phyloP scores from a whole-genome alignment of 2,888 invertebrate genomes.

The Slavum lentiscoides region DNA sequence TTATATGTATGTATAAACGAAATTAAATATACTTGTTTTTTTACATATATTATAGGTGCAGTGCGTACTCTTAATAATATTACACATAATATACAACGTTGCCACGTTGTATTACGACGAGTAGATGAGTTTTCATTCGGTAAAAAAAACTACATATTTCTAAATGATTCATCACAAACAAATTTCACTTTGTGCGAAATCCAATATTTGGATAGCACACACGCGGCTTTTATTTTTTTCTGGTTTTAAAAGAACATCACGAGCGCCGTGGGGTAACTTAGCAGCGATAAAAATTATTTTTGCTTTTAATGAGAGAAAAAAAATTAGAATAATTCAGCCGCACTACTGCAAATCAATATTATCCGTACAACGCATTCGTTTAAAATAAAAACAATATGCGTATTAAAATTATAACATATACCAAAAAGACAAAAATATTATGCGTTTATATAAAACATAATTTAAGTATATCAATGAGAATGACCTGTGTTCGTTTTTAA shows the following conservation, averaged over 20 bases:
- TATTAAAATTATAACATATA: no score
- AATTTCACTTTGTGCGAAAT: conserved; percentile 19
- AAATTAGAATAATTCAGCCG: no score
- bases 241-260: background rate
- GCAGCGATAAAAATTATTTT: background rate
- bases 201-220: background rate
- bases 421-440: no score
- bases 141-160: background rate
- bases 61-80: no score
- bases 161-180: conserved; percentile 3
- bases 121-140: no score
- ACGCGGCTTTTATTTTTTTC: background rate
- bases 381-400: no score
- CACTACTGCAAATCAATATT: no score
- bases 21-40: conserved; percentile 1
- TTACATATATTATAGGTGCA: background rate
- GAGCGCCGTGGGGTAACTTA: background rate
- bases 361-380: no score
- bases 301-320: background rate
- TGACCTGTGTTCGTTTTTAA: background rate
- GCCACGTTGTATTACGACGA: no score
- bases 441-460: background rate
- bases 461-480: no score
- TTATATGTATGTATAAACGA: background rate
- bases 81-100: no score